Evolutionary conservation across 1,140 invertebrate species (phyloP).

Genomic region (Halotydeus destructor): DNA sequence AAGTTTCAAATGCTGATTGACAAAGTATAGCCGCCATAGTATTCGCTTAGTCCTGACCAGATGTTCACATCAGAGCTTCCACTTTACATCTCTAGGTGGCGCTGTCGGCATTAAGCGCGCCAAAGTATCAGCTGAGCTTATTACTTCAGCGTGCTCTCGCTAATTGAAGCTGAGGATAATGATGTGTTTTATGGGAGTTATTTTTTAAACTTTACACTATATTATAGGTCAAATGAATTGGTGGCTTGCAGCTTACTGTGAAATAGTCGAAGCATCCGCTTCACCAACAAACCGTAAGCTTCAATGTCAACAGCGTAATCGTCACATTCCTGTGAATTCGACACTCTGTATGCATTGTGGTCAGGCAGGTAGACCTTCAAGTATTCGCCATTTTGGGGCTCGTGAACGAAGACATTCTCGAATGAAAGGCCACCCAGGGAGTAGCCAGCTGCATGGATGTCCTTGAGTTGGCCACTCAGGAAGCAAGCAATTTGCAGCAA

Average conservation of each 20-base stretch:
- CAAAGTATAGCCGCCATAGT: too few species aligned
- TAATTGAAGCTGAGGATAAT: too few species aligned
- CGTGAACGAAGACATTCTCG: conserved; percentile 18
- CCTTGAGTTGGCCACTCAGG: conserved; percentile 15
- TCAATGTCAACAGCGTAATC: conserved; percentile 20
- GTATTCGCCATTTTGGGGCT: conserved; percentile 10
- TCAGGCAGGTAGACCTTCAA: conserved; percentile 19
- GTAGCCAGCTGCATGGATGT: conserved; percentile 17
- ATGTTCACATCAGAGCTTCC: too few species aligned
- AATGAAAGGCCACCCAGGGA: conserved; percentile 18
- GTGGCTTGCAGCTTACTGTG: conserved; percentile 10
- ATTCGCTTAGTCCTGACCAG: too few species aligned
- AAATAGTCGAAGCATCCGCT: conserved; percentile 20
- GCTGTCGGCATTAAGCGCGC: too few species aligned
- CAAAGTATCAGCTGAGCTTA: too few species aligned
- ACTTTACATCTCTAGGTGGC: too few species aligned
- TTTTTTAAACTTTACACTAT: too few species aligned
- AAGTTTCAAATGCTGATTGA: too few species aligned
- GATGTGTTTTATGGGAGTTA: too few species aligned
- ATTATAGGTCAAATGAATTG: background rate
- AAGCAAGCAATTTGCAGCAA: conserved; percentile 17
- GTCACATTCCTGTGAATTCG: conserved; percentile 14
- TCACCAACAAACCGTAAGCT: conserved; percentile 20
- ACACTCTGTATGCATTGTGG: conserved; percentile 18
- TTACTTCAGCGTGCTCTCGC: too few species aligned